phyloP scores from a whole-genome alignment of 2,113 vertebrate species.

The Otolemur garnettii region DNA sequence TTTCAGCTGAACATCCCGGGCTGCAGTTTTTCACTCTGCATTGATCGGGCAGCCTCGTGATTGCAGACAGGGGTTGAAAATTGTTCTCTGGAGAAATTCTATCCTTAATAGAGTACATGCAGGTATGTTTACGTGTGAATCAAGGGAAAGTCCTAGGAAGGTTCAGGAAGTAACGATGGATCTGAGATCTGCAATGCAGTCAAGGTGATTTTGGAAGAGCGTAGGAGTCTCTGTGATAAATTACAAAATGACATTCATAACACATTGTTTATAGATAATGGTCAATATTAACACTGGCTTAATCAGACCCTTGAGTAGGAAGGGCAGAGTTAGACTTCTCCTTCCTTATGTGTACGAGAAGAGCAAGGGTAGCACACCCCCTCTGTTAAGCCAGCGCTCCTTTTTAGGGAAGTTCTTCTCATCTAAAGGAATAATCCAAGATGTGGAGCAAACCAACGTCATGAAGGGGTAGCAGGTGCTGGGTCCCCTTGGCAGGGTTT shows the following conservation, averaged over 20 bases:
- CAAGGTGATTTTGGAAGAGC: background rate
- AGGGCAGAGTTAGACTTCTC: background rate
- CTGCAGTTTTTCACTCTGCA: constrained; percentile 83
- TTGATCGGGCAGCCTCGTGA: constrained; percentile 83
- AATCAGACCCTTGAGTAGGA: background rate
- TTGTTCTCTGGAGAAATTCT: constrained; percentile 73
- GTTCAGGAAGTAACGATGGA: constrained; percentile 57
- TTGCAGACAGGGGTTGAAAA: constrained; percentile 72
- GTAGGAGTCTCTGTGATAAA: background rate
- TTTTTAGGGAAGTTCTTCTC: background rate
- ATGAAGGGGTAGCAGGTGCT: background rate
- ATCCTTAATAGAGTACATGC: background rate
- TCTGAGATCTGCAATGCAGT: constrained; percentile 35
- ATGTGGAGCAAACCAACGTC: background rate
- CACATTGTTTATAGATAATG: background rate
- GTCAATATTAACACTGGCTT: background rate
- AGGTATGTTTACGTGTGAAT: constrained; percentile 22
- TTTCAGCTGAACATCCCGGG: constrained; percentile 80
- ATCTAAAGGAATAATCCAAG: background rate
- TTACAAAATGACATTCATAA: constrained; percentile 32
- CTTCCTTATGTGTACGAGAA: background rate
- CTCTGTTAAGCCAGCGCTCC: background rate
- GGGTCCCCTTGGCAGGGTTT: background rate
- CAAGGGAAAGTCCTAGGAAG: background rate
- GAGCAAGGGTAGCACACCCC: background rate